Evolutionary conservation across 2,113 vertebrate species (phyloP).

Genomic region (Cyphomyrus discorhynchus): DNA sequence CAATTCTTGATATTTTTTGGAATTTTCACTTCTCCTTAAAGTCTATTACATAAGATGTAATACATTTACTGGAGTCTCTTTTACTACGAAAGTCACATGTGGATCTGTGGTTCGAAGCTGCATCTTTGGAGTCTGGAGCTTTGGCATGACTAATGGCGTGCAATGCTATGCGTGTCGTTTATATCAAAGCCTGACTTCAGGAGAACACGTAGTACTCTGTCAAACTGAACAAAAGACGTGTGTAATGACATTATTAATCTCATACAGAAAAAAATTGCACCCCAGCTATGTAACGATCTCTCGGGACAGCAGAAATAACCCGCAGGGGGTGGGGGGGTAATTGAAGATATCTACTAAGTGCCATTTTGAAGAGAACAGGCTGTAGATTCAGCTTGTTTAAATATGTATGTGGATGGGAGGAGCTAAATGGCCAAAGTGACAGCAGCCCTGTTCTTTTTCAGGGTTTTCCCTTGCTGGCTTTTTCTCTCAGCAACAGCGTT

Average conservation of each 20-base stretch:
- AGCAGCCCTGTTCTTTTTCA: background rate
- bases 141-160: background rate
- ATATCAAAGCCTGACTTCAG: background rate
- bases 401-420: background rate
- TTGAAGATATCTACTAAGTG: background rate
- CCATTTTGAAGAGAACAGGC: background rate
- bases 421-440: background rate
- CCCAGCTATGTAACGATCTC: no score
- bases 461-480: background rate
- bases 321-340: no score
- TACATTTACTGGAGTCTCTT: background rate
- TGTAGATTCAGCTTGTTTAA: background rate
- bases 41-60: background rate
- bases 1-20: conserved; percentile 12
- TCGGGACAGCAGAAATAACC: background rate
- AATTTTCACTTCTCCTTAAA: conserved; percentile 2
- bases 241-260: background rate
- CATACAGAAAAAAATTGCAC: background rate
- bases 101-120: background rate
- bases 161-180: background rate
- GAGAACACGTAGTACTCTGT: background rate
- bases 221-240: background rate
- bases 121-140: background rate
- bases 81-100: background rate
- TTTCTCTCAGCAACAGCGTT: background rate